Percentiles rank a stretch among this genome's conserved stretches.
phyloP scores from a whole-genome alignment of 1,140 invertebrate species.

The Vanessa atalanta region DNA sequence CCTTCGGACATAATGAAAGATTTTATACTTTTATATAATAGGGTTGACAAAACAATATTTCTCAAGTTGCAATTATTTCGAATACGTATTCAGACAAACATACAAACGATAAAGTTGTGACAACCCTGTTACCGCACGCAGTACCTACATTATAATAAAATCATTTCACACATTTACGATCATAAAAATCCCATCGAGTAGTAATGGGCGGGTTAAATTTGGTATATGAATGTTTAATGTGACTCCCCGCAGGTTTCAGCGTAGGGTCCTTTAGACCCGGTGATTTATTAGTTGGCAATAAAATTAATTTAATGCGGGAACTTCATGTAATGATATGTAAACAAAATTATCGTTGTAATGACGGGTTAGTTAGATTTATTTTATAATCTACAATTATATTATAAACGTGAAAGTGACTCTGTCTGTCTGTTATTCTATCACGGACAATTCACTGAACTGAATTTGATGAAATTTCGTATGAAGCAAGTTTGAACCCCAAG shows the following conservation, averaged over 20 bases:
- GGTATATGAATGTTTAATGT: constrained; percentile 23
- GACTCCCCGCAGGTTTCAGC: constrained; percentile 17
- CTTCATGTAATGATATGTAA: constrained; percentile 12
- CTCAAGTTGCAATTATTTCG: background rate
- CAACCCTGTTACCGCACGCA: constrained; percentile 25
- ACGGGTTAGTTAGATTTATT: background rate
- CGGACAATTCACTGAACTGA: too few species aligned
- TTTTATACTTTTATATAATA: too few species aligned
- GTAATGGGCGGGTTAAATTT: constrained; percentile 30
- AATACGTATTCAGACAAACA: background rate
- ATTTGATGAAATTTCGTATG: too few species aligned
- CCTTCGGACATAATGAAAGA: too few species aligned
- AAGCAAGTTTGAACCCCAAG: too few species aligned
- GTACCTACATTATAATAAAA: constrained; percentile 30
- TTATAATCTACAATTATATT: background rate
- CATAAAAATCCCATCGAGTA: constrained; percentile 24
- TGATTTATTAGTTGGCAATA: constrained; percentile 36
- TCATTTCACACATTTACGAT: constrained; percentile 43
- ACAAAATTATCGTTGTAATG: background rate
- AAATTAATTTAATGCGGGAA: constrained; percentile 40
- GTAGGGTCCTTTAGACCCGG: constrained; percentile 24
- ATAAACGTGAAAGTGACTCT: too few species aligned
- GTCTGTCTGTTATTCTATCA: too few species aligned
- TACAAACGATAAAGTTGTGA: background rate
- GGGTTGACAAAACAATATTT: too few species aligned